phyloP scores from a whole-genome alignment of 1,140 invertebrate genomes.

The Aleiodes sp. region DNA sequence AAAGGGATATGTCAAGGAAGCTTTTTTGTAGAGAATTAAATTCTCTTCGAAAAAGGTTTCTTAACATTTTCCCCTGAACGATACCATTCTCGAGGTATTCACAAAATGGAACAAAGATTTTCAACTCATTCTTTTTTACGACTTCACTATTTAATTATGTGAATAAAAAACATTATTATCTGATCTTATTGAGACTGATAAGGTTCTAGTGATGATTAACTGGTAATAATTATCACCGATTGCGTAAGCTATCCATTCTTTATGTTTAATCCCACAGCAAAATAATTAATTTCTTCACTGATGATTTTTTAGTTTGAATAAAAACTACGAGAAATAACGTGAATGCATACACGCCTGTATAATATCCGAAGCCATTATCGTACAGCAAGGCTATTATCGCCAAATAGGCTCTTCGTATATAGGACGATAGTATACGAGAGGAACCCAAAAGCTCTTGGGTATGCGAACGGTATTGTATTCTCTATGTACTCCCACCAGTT shows the following conservation, averaged over 20 bases:
- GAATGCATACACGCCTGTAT: not conserved
- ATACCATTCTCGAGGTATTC: not conserved
- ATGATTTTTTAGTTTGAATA: no score
- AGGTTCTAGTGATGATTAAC: no score
- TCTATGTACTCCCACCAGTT: no score
- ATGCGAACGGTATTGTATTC: constrained; percentile 16
- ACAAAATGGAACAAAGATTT: no score
- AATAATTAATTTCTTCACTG: no score
- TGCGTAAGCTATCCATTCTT: no score
- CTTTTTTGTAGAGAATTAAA: not conserved
- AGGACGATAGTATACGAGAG: not conserved
- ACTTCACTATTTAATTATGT: no score
- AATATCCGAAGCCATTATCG: constrained; percentile 20
- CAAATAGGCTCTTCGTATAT: constrained; percentile 13
- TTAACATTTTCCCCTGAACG: not conserved
- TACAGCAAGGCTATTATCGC: constrained; percentile 19
- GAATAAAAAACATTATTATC: no score
- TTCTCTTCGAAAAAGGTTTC: not conserved
- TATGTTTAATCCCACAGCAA: no score
- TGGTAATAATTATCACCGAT: no score
- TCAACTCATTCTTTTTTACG: no score
- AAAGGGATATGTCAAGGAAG: not conserved
- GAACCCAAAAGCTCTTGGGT: constrained; percentile 3
- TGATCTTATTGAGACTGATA: no score
- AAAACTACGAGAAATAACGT: not conserved